Evolutionary conservation across 2,113 vertebrate genomes (phyloP).

Genomic region (Sterna hirundo): DNA sequence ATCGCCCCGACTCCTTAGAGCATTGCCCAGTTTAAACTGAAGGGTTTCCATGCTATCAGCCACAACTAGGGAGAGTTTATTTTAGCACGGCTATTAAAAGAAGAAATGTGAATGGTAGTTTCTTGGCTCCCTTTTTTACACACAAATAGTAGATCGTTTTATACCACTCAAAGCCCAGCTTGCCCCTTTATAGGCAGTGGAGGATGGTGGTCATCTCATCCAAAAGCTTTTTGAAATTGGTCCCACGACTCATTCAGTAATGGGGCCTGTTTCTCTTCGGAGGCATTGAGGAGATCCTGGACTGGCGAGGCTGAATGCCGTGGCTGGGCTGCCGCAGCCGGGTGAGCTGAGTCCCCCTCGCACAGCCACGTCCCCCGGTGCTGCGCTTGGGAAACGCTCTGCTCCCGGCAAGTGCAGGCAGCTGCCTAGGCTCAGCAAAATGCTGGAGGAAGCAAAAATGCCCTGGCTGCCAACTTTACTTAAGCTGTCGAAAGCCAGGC

Average conservation of each 20-base stretch:
- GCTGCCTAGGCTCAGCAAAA: background rate
- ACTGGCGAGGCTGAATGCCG: background rate
- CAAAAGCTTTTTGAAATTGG: background rate
- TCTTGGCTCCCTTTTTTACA: background rate
- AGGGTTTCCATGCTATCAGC: background rate
- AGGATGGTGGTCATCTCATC: background rate
- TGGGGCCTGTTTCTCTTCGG: background rate
- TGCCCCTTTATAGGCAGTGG: background rate
- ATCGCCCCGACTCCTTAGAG: background rate
- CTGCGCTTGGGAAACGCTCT: accelerated
- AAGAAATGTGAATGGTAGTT: background rate
- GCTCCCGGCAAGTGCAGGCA: background rate
- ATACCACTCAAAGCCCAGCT: background rate
- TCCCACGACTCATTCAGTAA: accelerated
- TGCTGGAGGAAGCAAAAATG: background rate
- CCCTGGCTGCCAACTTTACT: background rate
- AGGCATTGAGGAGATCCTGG: background rate
- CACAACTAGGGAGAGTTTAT: background rate
- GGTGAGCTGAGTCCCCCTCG: accelerated
- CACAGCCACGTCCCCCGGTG: accelerated
- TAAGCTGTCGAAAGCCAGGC: background rate
- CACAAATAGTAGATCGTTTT: background rate
- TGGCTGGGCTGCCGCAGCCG: accelerated
- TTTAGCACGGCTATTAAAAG: background rate
- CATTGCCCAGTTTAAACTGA: background rate